Evolutionary conservation across 2,888 invertebrate genomes (phyloP).

Genomic region (Drosophila prostipennis): DNA sequence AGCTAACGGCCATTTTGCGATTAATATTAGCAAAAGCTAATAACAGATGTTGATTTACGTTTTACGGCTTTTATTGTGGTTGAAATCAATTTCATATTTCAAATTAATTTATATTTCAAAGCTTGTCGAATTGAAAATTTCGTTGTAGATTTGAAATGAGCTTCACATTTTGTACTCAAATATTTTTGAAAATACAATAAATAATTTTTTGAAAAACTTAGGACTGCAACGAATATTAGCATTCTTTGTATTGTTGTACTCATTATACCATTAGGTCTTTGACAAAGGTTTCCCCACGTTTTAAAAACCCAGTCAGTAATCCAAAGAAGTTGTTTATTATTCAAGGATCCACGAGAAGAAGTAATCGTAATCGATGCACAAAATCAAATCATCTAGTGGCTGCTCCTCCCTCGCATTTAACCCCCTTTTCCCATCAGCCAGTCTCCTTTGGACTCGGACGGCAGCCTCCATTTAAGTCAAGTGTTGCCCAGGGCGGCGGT

Average conservation of each 20-base stretch:
- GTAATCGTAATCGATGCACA: slow-evolving; percentile 32
- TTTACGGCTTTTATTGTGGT: too few species aligned
- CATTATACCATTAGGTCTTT: too few species aligned
- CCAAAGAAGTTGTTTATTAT: background rate
- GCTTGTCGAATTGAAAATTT: background rate
- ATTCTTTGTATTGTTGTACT: too few species aligned
- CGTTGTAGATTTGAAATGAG: too few species aligned
- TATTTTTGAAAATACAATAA: too few species aligned
- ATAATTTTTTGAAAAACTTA: too few species aligned
- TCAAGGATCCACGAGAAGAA: background rate
- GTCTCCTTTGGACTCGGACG: slow-evolving; percentile 11
- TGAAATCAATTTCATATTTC: background rate
- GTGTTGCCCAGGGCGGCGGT: slow-evolving; percentile 55
- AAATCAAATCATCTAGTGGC: slow-evolving; percentile 48
- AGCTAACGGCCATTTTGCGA: background rate
- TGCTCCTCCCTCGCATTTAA: slow-evolving; percentile 7
- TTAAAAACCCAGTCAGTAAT: background rate
- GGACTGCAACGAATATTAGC: too few species aligned
- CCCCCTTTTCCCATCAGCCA: background rate
- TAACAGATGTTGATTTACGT: background rate
- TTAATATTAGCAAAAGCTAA: slow-evolving; percentile 5
- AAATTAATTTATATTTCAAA: background rate
- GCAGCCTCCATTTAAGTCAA: slow-evolving; percentile 37
- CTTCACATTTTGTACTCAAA: too few species aligned
- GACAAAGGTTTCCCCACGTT: background rate